Evolutionary conservation across 2,888 invertebrate genomes (phyloP).

Genomic region (Drosophila ochracea): DNA sequence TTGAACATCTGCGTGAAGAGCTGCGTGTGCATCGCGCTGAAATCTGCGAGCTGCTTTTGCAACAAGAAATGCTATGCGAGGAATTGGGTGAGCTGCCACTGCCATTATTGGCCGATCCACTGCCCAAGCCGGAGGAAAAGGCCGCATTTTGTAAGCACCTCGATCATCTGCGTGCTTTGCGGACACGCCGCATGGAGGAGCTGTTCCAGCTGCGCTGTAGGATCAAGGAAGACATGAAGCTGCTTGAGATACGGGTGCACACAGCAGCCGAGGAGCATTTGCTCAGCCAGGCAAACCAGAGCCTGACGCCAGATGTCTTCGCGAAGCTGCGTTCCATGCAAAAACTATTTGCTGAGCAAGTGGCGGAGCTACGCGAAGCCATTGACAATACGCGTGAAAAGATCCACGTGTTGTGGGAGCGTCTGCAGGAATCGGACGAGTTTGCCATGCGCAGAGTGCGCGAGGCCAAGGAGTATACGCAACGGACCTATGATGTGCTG

Average conservation of each 20-base stretch:
- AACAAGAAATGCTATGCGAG: constrained; percentile 84
- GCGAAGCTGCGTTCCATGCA: constrained; percentile 87
- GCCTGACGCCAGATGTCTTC: constrained; percentile 88
- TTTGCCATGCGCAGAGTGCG: constrained; percentile 88
- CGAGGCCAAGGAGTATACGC: constrained; percentile 71
- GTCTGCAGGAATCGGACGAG: constrained; percentile 89
- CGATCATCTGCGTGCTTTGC: constrained; percentile 87
- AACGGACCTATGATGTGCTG: constrained; percentile 78
- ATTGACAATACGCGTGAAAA: constrained; percentile 88
- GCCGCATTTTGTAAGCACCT: constrained; percentile 87
- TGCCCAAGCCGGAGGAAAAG: constrained; percentile 88
- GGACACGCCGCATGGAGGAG: constrained; percentile 86
- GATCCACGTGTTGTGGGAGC: constrained; percentile 90
- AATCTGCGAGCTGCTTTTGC: constrained; percentile 85
- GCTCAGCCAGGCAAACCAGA: constrained; percentile 86
- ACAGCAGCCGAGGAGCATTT: constrained; percentile 82
- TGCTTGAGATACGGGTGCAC: constrained; percentile 80
- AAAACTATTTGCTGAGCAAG: constrained; percentile 87
- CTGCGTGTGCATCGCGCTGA: constrained; percentile 86
- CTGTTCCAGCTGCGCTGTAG: constrained; percentile 83
- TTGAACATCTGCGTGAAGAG: constrained; percentile 87
- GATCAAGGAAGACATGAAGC: constrained; percentile 83
- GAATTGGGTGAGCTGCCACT: constrained; percentile 81
- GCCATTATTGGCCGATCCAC: constrained; percentile 82
- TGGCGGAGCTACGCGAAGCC: constrained; percentile 87